Evolutionary conservation across 1,140 invertebrate species (phyloP), one percentile per base, ranked within the genome.

Genomic region (Cyphomyrmex costatus): DNA sequence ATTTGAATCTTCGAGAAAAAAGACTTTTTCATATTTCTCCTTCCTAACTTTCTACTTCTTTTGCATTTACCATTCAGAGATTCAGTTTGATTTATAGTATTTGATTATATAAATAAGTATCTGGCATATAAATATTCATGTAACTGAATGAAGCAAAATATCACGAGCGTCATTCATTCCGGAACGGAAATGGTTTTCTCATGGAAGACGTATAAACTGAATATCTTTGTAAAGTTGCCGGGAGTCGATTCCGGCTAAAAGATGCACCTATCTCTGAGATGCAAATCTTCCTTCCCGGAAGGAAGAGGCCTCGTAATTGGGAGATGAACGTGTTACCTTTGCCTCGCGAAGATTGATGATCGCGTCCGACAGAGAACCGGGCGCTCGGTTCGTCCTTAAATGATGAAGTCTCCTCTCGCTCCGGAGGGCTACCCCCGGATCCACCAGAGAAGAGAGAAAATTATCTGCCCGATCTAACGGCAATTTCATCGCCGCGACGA

Each of bases 301-400:
- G 79, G 66, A 87, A 90, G 78, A 87, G 60, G 79, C 71, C 60
- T 65, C 79, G 89, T 90, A 90, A 90, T 90, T 90, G 88, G 88
- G 68, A 90, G 89, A 90, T 90, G 88, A 90, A 90, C 89, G 89
- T 71, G 85, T 90, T 90, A 90, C 88, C 85, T 85, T 74, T 49
- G 36, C 58, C 56, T 74, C 36, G 65, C 68, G 74, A 89, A 89
- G 89, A 90, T 90, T 90, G 89, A 90, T 90, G 89, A 89, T 89
- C 85, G 77, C 53, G 56, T 77, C 42, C 42, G 83, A 53, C 58
- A 78, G 19, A 68, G 85, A 86, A 65, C 71, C 30, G 84, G 86
- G 73, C 77, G 49, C 49, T 61, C 16, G 51, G n/a, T 58, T 65
- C 36, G 49, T 42, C 66, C n/a, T 61, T 53, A 60, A 88, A 82